Base-by-base conservation (phyloP, 2,797 vertebrate species). In the Gallinago stenura region DNA sequence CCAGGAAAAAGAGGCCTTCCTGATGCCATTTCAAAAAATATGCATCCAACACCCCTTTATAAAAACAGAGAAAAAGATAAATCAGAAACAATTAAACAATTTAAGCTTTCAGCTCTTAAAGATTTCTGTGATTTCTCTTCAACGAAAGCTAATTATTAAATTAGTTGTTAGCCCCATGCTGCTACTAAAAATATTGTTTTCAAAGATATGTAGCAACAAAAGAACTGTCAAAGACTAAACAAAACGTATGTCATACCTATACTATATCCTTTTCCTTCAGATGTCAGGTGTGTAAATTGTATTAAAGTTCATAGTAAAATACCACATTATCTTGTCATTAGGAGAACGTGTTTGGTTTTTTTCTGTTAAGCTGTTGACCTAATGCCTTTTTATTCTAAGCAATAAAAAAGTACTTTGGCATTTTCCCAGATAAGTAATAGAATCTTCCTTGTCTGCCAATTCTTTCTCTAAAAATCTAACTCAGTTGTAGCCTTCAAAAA, bases 1-100 rank as follows among this genome's bases (percentile, higher is more conserved):
- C 99, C 99, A 54, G 99, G 99, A 97, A 99, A 99, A 46, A 99
- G 98, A 53, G 99, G 99, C 98, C 99, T 99, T 98, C 99, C 99
- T 82, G 99, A 99, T 90, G 99, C 99, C 99, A 99, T 99, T 98
- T 99, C 99, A 95, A 99, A 99, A 98, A 99, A 99, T 98, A 99
- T 99, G 97, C 99, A 99, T 77, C 99, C 99, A 18, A 99, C 98
- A 3, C 99, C 99, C 99, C 99, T 99, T 97, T 60, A 96, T 62
- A 75, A 83, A 88, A 37, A 94, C 31, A 87, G 89, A 83, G 28
- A 75, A 76, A 54, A 94, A 94, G 60, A 95, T 14, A 72, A 66
- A 92, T 90, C 54, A 73, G 35, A 88, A 66, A 94, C 48, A 60
- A 88, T 64, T n/a, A 28, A 14, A 53, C 82, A 84, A 66, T 48